These are phyloP conservation scores for Proteles cristata DNA, from an alignment of 2,113 vertebrate species.

Conservation along the genomic window DNA sequence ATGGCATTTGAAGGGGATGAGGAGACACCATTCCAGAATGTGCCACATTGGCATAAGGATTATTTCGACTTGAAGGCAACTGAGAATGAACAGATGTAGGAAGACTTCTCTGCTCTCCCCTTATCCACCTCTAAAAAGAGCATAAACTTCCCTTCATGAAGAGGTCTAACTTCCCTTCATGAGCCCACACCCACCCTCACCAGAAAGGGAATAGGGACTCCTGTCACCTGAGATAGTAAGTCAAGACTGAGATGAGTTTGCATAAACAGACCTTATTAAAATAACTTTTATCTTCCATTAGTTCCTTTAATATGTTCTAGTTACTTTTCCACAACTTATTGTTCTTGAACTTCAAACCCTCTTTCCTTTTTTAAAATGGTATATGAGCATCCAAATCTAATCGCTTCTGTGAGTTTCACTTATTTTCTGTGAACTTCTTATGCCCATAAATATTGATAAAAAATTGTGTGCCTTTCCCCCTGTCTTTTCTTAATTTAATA, in stretches of 20 bases:
- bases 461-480: not conserved
- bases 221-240: not conserved
- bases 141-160: not conserved
- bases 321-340: not conserved
- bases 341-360: not conserved
- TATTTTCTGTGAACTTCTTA: conserved; percentile 7
- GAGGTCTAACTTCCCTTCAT: not conserved
- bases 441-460: conserved; percentile 23
- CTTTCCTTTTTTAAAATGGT: conserved; percentile 28
- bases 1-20: not conserved
- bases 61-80: not conserved
- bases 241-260: not conserved
- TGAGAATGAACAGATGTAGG: not conserved
- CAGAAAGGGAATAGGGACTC: not conserved
- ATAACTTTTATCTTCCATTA: not conserved
- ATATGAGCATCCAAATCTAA: not conserved
- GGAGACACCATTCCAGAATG: not conserved
- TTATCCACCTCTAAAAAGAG: not conserved
- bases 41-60: not conserved
- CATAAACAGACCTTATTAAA: not conserved
- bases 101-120: not conserved
- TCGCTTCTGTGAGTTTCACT: not conserved
- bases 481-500: not conserved
- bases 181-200: not conserved
- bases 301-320: not conserved